phyloP scores from a whole-genome alignment of 1,140 invertebrate species.

The Drosophila insularis region DNA sequence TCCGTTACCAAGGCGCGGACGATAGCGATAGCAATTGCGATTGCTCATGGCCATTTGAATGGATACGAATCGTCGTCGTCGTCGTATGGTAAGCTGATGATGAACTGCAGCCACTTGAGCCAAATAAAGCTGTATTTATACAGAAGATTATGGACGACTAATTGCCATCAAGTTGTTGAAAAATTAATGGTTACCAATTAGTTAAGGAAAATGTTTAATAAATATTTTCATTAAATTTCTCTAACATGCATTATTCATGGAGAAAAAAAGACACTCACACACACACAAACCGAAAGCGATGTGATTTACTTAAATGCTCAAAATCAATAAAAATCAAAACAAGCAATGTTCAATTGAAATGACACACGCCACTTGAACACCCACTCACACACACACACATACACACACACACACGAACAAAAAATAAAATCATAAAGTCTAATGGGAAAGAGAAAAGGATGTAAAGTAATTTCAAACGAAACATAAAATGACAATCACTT shows the following conservation, averaged over 20 bases:
- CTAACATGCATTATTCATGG: slow-evolving; percentile 9
- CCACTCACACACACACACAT: background rate
- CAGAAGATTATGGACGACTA: slow-evolving; percentile 37
- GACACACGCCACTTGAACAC: slow-evolving; percentile 5
- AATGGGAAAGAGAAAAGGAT: background rate
- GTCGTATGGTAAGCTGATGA: background rate
- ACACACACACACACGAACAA: background rate
- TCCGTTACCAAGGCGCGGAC: slow-evolving; percentile 51
- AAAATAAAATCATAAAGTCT: background rate
- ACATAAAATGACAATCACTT: background rate
- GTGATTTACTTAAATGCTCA: background rate
- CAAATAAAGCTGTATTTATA: slow-evolving; percentile 37
- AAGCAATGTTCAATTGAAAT: slow-evolving; percentile 1
- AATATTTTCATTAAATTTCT: slow-evolving; percentile 10
- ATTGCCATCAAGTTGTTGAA: slow-evolving; percentile 45
- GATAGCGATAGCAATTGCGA: slow-evolving; percentile 54
- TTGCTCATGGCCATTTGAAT: slow-evolving; percentile 14
- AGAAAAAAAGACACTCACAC: background rate
- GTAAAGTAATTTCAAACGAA: background rate
- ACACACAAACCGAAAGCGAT: background rate
- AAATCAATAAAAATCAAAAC: slow-evolving; percentile 10
- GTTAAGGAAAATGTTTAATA: background rate
- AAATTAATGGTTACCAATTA: slow-evolving; percentile 36
- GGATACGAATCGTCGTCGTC: background rate
- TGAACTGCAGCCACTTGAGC: slow-evolving; percentile 8